Percentiles rank a stretch among this genome's conserved stretches.
phyloP scores from a whole-genome alignment of 2,888 invertebrate species.

The Trilocha varians region DNA sequence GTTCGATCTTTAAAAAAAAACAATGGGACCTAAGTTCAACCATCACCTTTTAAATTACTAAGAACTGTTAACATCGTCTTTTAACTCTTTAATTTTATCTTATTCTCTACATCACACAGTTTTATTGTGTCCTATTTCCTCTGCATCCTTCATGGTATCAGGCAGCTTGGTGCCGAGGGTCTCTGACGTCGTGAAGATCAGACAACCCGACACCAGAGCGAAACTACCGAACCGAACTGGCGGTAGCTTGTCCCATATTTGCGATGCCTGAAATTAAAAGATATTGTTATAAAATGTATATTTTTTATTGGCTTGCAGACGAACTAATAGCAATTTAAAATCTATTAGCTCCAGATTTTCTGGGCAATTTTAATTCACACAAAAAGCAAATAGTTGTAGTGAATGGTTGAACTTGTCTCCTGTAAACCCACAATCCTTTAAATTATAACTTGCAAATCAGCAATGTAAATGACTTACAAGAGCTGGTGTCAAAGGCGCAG shows the following conservation, averaged over 20 bases:
- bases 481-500: conserved; percentile 78
- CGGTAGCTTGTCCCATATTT: conserved; percentile 53
- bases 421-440: not conserved
- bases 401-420: not conserved
- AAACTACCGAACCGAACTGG: conserved; percentile 67
- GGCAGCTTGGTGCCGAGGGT: conserved; percentile 67
- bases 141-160: conserved; percentile 65
- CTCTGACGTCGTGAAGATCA: conserved; percentile 73
- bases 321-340: too few relatives aligned
- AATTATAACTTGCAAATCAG: too few relatives aligned
- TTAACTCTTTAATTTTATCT: too few relatives aligned
- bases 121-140: conserved; percentile 5
- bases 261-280: conserved; percentile 35
- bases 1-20: too few relatives aligned
- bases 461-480: conserved; percentile 51
- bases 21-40: too few relatives aligned
- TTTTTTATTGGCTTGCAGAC: too few relatives aligned
- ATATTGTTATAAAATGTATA: too few relatives aligned
- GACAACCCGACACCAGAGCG: conserved; percentile 60
- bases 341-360: too few relatives aligned
- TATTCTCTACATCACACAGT: not conserved
- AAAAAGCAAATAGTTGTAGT: too few relatives aligned
- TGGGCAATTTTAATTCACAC: too few relatives aligned
- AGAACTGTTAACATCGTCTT: too few relatives aligned
- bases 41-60: too few relatives aligned